Conservation (phyloP, 1,140 invertebrate species). For the Drosophila parabipectinata region DNA sequence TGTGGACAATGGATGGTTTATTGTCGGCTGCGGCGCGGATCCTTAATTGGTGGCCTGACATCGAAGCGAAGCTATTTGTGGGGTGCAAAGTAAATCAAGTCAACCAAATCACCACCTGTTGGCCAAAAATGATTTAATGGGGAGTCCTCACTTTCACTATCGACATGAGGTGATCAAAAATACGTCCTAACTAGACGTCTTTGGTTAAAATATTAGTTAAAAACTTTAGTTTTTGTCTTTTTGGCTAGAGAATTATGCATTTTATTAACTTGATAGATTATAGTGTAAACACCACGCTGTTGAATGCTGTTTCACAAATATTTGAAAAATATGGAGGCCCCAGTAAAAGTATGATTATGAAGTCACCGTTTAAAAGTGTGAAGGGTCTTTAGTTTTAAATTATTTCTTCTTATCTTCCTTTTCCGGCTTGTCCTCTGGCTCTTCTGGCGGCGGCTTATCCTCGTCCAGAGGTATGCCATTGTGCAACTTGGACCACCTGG, state of each 20-base stretch:
- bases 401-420: too few species aligned
- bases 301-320: conserved; percentile 1
- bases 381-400: neutral
- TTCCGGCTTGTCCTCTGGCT: neutral
- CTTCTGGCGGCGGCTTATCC: conserved; percentile 16
- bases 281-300: neutral
- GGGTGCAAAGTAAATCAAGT: conserved; percentile 30
- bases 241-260: neutral
- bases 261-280: conserved; percentile 8
- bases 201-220: too few species aligned
- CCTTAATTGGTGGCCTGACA: conserved; percentile 38
- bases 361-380: conserved; percentile 60
- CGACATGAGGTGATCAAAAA: neutral
- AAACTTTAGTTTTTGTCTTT: neutral
- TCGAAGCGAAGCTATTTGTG: conserved; percentile 17
- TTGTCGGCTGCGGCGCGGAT: conserved; percentile 20
- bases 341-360: conserved; percentile 43
- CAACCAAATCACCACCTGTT: conserved; percentile 1
- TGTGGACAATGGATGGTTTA: conserved; percentile 37
- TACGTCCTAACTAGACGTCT: neutral
- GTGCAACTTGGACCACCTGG: conserved; percentile 52
- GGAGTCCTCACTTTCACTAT: conserved; percentile 20
- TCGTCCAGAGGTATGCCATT: conserved; percentile 23
- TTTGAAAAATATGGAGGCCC: conserved; percentile 13
- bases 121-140: conserved; percentile 6